Percentiles rank a stretch among this genome's conserved stretches.
These are phyloP conservation scores for Cataglyphis rosenhaueri DNA, from an alignment of 2,888 invertebrate species.

Conservation along the genomic window DNA sequence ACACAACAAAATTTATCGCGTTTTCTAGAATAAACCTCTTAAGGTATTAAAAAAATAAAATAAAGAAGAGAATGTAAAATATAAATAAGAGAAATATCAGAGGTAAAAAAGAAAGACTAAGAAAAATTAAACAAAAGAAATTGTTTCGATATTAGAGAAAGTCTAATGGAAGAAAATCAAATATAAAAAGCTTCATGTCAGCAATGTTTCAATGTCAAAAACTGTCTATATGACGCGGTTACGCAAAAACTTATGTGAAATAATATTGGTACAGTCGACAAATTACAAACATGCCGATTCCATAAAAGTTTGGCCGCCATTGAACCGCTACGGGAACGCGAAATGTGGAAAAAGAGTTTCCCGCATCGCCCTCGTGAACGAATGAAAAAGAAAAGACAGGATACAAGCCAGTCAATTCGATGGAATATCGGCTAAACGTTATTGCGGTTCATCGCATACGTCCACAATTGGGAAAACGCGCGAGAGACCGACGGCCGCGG, in stretches of 20 bases:
- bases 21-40: background rate
- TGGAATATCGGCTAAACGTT: constrained; percentile 71
- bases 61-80: background rate
- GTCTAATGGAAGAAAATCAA: background rate
- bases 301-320: constrained; percentile 12
- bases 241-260: background rate
- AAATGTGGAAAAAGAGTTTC: constrained; percentile 42
- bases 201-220: background rate
- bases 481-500: constrained; percentile 11
- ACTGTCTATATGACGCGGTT: background rate
- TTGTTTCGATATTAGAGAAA: background rate
- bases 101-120: background rate
- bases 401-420: constrained; percentile 55
- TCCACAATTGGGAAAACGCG: constrained; percentile 57
- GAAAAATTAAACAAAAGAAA: background rate
- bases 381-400: constrained; percentile 37
- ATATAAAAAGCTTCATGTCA: background rate
- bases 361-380: constrained; percentile 18
- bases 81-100: background rate
- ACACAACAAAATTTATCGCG: background rate
- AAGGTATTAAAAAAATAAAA: background rate
- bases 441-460: constrained; percentile 66
- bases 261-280: constrained; percentile 1
- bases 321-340: constrained; percentile 1
- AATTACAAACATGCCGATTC: constrained; percentile 39